Conservation (phyloP, 2,888 invertebrate species). For the Eupithecia pulchellata region DNA sequence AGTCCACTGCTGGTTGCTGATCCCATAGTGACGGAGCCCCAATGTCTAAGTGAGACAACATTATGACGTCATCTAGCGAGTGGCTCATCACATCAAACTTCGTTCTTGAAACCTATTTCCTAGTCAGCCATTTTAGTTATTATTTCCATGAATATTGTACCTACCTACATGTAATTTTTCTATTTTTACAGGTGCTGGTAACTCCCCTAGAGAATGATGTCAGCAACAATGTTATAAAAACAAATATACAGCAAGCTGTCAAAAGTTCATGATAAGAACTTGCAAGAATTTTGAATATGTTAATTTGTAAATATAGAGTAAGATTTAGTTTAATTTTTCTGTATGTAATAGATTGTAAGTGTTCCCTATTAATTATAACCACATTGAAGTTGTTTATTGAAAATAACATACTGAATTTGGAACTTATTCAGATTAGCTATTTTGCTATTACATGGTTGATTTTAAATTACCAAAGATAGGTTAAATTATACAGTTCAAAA, state of each 20-base stretch:
- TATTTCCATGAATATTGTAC: background rate
- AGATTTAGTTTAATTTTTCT: background rate
- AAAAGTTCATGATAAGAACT: slow-evolving; percentile 63
- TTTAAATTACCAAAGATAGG: background rate
- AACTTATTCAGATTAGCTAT: background rate
- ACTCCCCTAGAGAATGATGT: slow-evolving; percentile 67
- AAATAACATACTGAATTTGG: background rate
- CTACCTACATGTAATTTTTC: slow-evolving; percentile 12
- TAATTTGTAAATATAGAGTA: slow-evolving; percentile 62
- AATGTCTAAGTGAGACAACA: background rate
- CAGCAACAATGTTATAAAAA: slow-evolving; percentile 59
- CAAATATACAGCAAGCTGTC: slow-evolving; percentile 63
- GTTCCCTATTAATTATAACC: background rate
- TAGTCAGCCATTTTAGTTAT: background rate
- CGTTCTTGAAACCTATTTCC: background rate
- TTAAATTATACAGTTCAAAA: background rate
- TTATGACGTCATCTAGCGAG: background rate
- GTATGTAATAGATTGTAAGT: background rate
- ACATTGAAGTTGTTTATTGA: background rate
- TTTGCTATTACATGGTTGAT: background rate
- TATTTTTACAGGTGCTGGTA: slow-evolving; percentile 67
- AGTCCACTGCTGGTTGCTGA: too few species aligned
- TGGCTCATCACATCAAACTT: background rate
- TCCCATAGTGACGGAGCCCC: background rate
- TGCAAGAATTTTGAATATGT: slow-evolving; percentile 59